These are phyloP conservation scores for Minunthozetes semirufus DNA, from an alignment of 2,888 invertebrate species.

Conservation along the genomic window DNA sequence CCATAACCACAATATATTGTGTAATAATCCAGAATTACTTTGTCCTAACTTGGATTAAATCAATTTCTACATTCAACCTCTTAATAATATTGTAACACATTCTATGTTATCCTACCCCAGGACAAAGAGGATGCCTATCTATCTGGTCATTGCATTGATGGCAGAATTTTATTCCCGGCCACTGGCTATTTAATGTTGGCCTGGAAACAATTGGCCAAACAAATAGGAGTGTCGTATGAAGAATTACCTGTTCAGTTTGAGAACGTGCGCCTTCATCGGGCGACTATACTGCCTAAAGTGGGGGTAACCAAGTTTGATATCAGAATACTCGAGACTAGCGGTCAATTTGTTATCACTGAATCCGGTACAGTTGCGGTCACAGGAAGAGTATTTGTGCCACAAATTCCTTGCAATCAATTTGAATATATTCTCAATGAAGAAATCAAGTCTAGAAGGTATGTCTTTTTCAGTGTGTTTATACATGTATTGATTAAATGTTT, in stretches of 20 bases:
- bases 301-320: constrained; percentile 25
- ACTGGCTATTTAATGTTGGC: constrained; percentile 58
- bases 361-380: constrained; percentile 47
- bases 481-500: no score
- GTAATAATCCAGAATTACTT: no score
- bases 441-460: background rate
- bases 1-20: no score
- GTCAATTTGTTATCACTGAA: constrained; percentile 50
- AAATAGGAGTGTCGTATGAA: background rate
- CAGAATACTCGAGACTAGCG: constrained; percentile 46
- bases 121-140: constrained; percentile 54
- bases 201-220: constrained; percentile 65
- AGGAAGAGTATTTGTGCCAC: constrained; percentile 45
- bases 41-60: no score
- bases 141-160: constrained; percentile 60
- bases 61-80: no score
- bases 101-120: background rate
- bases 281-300: constrained; percentile 18
- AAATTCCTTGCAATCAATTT: background rate
- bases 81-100: no score
- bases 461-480: no score
- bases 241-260: constrained; percentile 32
- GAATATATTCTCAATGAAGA: background rate
- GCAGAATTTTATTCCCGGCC: constrained; percentile 53
- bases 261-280: constrained; percentile 29